phyloP scores from a whole-genome alignment of 37 sponge, comb jelly and placozoan genomes.

The Lycopodina hypogea region DNA sequence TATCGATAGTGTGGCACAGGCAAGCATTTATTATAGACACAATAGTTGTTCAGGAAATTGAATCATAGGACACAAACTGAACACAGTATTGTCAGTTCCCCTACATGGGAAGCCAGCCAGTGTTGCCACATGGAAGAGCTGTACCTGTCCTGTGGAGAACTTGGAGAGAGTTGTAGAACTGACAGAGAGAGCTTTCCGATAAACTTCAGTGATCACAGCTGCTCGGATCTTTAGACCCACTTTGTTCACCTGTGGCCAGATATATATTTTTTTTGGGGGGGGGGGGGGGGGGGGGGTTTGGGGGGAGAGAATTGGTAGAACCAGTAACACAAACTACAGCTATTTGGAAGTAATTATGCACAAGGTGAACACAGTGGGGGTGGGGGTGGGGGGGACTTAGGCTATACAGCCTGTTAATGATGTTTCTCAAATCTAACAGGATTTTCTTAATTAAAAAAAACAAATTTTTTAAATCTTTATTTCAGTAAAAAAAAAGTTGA shows the following conservation, averaged over 20 bases:
- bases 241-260: conserved; percentile 69
- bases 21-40: not conserved
- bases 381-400: too few species aligned
- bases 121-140: too few species aligned
- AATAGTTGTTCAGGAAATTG: not conserved
- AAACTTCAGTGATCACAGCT: conserved; percentile 84
- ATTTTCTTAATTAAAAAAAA: too few species aligned
- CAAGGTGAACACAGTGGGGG: not conserved
- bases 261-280: not conserved
- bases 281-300: not conserved
- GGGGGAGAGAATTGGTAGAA: not conserved
- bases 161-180: conserved; percentile 51
- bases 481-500: too few species aligned
- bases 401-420: too few species aligned
- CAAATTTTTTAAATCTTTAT: too few species aligned
- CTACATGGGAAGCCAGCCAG: too few species aligned
- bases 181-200: conserved; percentile 80
- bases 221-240: conserved; percentile 75
- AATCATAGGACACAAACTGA: too few species aligned
- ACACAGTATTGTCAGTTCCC: too few species aligned
- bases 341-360: not conserved
- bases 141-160: conserved; percentile 85
- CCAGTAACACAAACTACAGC: not conserved
- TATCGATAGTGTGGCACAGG: not conserved
- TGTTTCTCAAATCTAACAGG: too few species aligned